Evolutionary conservation across 2,797 vertebrate genomes (phyloP), one percentile per base, ranked within the genome.

Genomic region (Macropus fuliginosus): DNA sequence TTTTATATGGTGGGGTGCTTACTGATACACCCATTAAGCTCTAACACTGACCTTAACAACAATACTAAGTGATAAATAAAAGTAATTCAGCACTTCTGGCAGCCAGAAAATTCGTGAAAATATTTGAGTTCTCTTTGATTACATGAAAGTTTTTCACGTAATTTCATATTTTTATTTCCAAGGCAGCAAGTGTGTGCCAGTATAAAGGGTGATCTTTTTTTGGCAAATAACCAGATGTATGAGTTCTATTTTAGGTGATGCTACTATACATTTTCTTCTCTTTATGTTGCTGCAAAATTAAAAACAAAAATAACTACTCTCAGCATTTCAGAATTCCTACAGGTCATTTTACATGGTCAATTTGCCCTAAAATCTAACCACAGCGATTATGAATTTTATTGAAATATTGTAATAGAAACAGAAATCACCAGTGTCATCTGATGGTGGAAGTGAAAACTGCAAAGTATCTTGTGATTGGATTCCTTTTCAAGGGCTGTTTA

Each of bases 401-500:
- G 52, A 91, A 91, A 91, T 54, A 34, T 91, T 54, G 24, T n/a
- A 91, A 54, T 55, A n/a, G 54, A 91, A 91, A 89, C 4, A 96
- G 95, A 95, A 94, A 93, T 94, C 93, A 93, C 62, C 93, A 96
- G 91, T 95, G 90, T 95, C 95, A 95, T 91, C 97, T 96, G 87
- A 97, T 93, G 91, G 95, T 92, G 91, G 96, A 93, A 94, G 34
- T 92, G 54, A 54, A 95, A 97, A 98, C 89, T 95, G 91, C 93
- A 97, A 66, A 87, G 12, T 18, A 93, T 6, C 34, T 95, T 40
- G 90, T 6, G 94, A 94, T 54, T 52, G 59, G 1, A 90, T 91
- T 94, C 95, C 55, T 54, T 74, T 29, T 0, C 21, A 40, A 54
- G 1, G 4, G 1, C 5, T 55, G 9, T 91, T 54, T 62, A 12